phyloP scores from a whole-genome alignment of 2,113 vertebrate genomes.

The Stigmatopora nigra region DNA sequence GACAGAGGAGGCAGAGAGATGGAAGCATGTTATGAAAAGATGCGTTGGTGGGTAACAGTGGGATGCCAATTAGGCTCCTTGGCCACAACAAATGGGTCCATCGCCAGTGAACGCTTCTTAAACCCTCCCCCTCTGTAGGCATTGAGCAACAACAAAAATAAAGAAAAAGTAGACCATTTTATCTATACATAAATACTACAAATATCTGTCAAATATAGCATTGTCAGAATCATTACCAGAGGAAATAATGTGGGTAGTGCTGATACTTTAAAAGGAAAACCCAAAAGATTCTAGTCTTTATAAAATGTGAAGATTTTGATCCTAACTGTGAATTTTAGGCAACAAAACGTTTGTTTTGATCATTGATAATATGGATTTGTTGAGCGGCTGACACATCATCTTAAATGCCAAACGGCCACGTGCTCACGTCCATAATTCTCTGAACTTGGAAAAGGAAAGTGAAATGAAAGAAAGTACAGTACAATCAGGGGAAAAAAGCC shows the following conservation, averaged over 20 bases:
- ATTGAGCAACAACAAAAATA: slow-evolving; percentile 19
- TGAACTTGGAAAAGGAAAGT: slow-evolving; percentile 24
- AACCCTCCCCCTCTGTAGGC: background rate
- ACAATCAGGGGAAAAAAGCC: too few species aligned
- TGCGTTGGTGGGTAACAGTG: slow-evolving; percentile 60
- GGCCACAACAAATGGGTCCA: slow-evolving; percentile 50
- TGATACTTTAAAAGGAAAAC: background rate
- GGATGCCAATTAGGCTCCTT: slow-evolving; percentile 66
- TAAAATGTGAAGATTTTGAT: background rate
- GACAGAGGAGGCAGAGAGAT: slow-evolving; percentile 47
- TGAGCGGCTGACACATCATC: background rate
- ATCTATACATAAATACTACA: slow-evolving; percentile 45
- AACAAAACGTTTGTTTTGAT: background rate
- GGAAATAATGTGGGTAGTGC: slow-evolving; percentile 31
- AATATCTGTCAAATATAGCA: slow-evolving; percentile 36
- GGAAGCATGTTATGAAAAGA: slow-evolving; percentile 60
- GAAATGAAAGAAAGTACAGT: background rate
- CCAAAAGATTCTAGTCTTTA: background rate
- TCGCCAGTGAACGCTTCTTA: slow-evolving; percentile 39
- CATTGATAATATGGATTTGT: background rate
- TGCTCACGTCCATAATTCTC: slow-evolving; percentile 17
- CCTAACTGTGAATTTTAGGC: background rate
- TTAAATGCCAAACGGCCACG: slow-evolving; percentile 39
- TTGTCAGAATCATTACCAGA: slow-evolving; percentile 26
- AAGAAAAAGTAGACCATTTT: slow-evolving; percentile 45